These are phyloP conservation scores for Horisme vitalbata DNA, from an alignment of 2,888 invertebrate species.

Conservation along the genomic window DNA sequence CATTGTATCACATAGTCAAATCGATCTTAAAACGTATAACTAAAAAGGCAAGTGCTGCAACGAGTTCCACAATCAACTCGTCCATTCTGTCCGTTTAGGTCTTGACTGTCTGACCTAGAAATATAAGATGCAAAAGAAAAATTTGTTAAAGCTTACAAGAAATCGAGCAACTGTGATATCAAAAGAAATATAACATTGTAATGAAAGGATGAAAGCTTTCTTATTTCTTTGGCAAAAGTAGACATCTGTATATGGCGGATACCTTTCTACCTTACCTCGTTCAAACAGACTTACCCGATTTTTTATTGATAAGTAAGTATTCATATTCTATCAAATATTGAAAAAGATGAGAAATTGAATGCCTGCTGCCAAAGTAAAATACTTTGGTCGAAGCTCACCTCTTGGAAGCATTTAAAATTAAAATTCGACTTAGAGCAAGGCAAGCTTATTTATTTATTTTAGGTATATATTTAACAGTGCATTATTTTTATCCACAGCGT, in stretches of 20 bases:
- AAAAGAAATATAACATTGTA: slow-evolving; percentile 28
- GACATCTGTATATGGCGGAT: slow-evolving; percentile 21
- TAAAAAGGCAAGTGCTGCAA: slow-evolving; percentile 17
- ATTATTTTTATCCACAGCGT: background rate
- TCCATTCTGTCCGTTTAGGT: slow-evolving; percentile 29
- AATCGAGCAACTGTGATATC: slow-evolving; percentile 23
- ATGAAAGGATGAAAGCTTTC: slow-evolving; percentile 29
- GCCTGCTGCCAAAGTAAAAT: background rate
- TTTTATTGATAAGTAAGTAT: background rate
- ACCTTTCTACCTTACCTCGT: slow-evolving; percentile 18
- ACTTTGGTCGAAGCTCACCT: too few species aligned
- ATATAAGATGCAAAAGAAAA: slow-evolving; percentile 13
- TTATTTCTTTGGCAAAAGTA: slow-evolving; percentile 23
- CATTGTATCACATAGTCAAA: background rate
- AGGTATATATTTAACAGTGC: too few species aligned
- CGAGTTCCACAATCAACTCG: slow-evolving; percentile 25
- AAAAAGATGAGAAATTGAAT: background rate
- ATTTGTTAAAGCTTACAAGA: slow-evolving; percentile 16
- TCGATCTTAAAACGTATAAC: slow-evolving; percentile 5
- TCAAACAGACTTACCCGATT: slow-evolving; percentile 3
- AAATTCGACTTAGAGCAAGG: too few species aligned
- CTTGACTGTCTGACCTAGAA: slow-evolving; percentile 19
- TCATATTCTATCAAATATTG: background rate
- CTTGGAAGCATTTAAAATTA: too few species aligned
- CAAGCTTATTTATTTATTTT: too few species aligned